Conservation (phyloP, 2,113 vertebrate species). For the Larimichthys crocea region DNA sequence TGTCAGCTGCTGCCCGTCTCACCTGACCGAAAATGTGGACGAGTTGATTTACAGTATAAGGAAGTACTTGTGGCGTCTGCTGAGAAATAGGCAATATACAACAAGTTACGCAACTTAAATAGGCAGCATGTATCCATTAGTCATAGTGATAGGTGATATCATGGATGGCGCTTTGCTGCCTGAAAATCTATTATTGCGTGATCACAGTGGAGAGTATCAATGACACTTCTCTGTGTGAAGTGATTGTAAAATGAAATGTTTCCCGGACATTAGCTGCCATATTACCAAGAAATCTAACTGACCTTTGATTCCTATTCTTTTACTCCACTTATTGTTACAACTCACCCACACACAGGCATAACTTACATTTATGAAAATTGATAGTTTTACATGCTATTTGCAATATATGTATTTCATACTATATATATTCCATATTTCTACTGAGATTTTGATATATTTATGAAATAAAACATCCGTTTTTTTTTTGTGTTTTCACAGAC, state of each 20-base stretch:
- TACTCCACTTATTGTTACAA: not conserved
- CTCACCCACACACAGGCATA: not conserved
- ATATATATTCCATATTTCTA: not conserved
- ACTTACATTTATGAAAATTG: not conserved
- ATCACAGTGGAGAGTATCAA: constrained; percentile 5
- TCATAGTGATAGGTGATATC: constrained; percentile 16
- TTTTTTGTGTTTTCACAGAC: not conserved
- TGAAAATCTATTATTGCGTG: not conserved
- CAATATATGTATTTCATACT: not conserved
- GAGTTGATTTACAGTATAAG: constrained; percentile 21
- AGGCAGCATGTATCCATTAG: not conserved
- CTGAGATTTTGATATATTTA: not conserved
- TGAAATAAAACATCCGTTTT: not conserved
- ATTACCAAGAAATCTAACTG: not conserved
- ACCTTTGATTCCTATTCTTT: not conserved
- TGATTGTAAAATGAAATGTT: not conserved
- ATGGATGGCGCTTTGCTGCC: not conserved
- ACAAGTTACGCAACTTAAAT: not conserved
- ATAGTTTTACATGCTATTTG: not conserved
- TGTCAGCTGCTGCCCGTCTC: not conserved
- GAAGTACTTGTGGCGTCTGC: constrained; percentile 19
- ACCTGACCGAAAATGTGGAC: not conserved
- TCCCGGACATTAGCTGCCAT: constrained; percentile 1
- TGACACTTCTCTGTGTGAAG: constrained; percentile 11
- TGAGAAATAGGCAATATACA: constrained; percentile 31